Evolutionary conservation across 2,888 invertebrate genomes (phyloP), one percentile per base, ranked within the genome.

Genomic region (Crioceris asparagi): DNA sequence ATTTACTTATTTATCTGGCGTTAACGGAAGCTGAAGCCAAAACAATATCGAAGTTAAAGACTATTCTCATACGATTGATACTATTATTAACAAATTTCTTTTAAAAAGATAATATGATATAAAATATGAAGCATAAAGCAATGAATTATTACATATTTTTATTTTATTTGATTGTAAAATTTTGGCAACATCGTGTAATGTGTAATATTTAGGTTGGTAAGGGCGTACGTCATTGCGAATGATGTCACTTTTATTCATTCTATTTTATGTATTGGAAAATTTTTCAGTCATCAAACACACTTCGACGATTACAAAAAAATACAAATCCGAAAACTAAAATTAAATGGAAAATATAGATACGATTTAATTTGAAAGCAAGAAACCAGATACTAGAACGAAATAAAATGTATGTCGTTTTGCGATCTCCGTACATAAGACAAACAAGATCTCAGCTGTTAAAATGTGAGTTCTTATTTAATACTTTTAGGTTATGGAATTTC

Each of bases 321-420:
- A 45, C 38, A 41, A 36, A 32, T 11, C 17, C 44, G 14, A 27
- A 42, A 34, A 39, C 8, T 29, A 36, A 41, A 44, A 21, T 36
- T 41, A 21, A 27, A 41, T 39, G 35, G 36, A 33, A 36, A 38
- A 23, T 21, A 33, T 17, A 38, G 14, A 30, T 7, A 29, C 27
- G 15, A 27, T 27, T 12, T 27, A 14, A 4, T 27, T 8, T 3
- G 15, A 27, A 11, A 11, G 15, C 11, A 14, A 27, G 15, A 14
- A 27, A 27, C 14, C 14, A 27, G 3, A 12, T 27, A 27, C 27
- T 15, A 27, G 27, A 12, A n/a, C n/a, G n/a, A n/a, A 14, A 15
- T 27, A 27, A 53, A 50, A 60, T 60, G 60, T 57, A 57, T 44
- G 50, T 55, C 29, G 44, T 57, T 38, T 43, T 59, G 35, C 51